These are phyloP conservation scores for Psilopogon haemacephalus DNA, from an alignment of 2,113 vertebrate species.

Conservation along the genomic window DNA sequence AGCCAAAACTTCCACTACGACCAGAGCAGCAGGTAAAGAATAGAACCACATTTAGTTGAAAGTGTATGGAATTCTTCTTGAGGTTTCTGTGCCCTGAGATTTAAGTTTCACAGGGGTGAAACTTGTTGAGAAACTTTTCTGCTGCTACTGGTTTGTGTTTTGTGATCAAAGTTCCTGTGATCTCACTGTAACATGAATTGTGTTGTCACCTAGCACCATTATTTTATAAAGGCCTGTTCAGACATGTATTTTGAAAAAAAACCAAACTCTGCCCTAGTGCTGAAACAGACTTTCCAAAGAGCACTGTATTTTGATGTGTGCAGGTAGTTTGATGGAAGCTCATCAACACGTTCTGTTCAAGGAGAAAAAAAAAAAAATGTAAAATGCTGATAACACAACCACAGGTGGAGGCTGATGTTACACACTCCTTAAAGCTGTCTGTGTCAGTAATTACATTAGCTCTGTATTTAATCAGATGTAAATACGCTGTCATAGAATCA, in stretches of 20 bases:
- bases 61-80: neutral
- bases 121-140: neutral
- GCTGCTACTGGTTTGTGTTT: neutral
- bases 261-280: neutral
- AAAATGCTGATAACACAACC: neutral
- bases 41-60: neutral
- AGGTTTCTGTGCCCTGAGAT: too few relatives aligned
- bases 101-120: rapidly evolving
- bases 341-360: neutral
- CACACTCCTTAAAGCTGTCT: neutral
- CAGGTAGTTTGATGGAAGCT: neutral
- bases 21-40: neutral
- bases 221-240: neutral
- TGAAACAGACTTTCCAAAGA: neutral
- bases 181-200: neutral
- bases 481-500: neutral
- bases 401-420: neutral
- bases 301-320: neutral
- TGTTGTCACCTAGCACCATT: neutral
- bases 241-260: neutral
- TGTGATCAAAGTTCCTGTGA: neutral
- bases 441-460: neutral
- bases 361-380: neutral
- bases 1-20: neutral
- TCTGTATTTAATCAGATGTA: neutral